Evolutionary conservation across 2,888 invertebrate species (phyloP), one percentile per base, ranked within the genome.

Genomic region (Patella ulyssiponensis): DNA sequence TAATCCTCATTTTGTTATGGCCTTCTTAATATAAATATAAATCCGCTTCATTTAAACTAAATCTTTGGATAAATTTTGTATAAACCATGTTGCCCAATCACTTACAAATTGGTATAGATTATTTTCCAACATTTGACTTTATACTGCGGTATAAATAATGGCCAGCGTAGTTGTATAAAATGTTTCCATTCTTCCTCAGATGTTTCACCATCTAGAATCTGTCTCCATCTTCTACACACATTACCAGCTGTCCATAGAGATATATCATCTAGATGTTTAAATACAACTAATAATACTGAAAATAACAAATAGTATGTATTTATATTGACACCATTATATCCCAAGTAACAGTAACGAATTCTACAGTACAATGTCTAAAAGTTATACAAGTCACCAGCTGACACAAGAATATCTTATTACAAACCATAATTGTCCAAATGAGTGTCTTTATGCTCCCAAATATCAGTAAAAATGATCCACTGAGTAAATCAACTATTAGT

Each of bases 251-350:
- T 96, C 94, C 97, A 96, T 86, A 98, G 93, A 0, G 97, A 97
- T 89, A 98, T 94, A 92, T 98, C 97, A 90, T 98, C 98, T 88
- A 98, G 93, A 92, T 96, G 96, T 74, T 95, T 95, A 92, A 98
- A 97, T 81, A 98, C 96, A 82, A 95, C 94, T 74, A 97, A 94
- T 89, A 97, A 93, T 84, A 98, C 91, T 91, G 86, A 51, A 84
- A 73, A 44, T 44, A 44, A 44, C 9, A 44, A 44, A 44, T 44
- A 9, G 7, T 44, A 44, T 9, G 7, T 44, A 44, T 44, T 44
- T 44, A 44, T 44, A 44, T 44, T 44, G 9, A 44, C 44, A 44
- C 44, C 9, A 44, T 7, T 44, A 44, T 44, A 44, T 44, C 44
- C 44, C 44, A 44, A 44, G 44, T 44, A 44, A 9, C 44, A 4